Base-by-base conservation (phyloP, 2,888 invertebrate genomes). In the Dione juno region DNA sequence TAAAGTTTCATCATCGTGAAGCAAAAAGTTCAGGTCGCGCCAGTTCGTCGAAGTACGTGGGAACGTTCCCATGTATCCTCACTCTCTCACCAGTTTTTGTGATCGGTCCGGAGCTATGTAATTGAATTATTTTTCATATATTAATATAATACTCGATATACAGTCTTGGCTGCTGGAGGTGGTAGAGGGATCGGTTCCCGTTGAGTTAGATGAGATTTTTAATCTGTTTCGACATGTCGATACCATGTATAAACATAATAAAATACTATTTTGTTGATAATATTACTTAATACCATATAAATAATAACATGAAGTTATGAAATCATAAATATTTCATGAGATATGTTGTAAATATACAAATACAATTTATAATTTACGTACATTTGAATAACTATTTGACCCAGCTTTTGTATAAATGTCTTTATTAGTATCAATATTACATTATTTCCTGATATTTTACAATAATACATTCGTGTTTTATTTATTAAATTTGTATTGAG, bases 11-110 rank as follows among this genome's bases (percentile, higher is more conserved):
- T 72, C 73, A 72, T 67, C 58, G 65, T 54, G 57, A 16, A 40
- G 66, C 72, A 74, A 74, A 76, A 74, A 77, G 71, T 64, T 48
- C 72, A 63, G 69, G 64, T 73, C 70, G 75, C 66, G 73, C 69
- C 75, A 68, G 70, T 73, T 70, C 71, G 71, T 58, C 73, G 70
- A 54, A 66, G 74, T 69, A 76, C 86, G 88, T 89, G 90, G 78
- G 89, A 89, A 88, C 77, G 75, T 88, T 89, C 90, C 84, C 90
- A 90, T 86, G 71, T 66, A 70, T 81, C 78, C 78, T 74, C 77
- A 78, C 79, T 80, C 80, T 82, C 81, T 78, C 81, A 81, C 77
- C 77, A 74, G 80, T 83, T 84, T 82, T 85, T 84, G 80, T 76
- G 77, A 77, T 73, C 78, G 81, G 76, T 77, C 76, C 80, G 81